Conservation (phyloP, 2,888 invertebrate genomes). For the Biston stratarius region DNA sequence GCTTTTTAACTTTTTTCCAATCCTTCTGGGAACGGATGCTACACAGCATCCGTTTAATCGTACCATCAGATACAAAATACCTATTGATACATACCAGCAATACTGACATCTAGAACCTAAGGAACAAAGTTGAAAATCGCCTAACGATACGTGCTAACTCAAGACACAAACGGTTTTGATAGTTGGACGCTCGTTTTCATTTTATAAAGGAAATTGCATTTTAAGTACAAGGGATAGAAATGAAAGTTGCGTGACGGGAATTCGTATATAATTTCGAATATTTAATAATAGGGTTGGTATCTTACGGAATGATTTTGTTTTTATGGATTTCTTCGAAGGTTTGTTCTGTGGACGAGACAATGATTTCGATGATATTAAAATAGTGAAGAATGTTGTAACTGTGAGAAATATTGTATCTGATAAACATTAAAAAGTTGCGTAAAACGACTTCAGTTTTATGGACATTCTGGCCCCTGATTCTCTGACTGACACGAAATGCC, state of each 20-base stretch:
- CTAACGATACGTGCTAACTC: neutral
- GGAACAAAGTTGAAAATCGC: constrained; percentile 32
- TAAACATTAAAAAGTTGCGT: neutral
- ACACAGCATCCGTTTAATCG: constrained; percentile 74
- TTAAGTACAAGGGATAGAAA: neutral
- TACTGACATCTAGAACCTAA: constrained; percentile 19
- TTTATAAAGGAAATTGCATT: constrained; percentile 1
- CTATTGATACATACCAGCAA: constrained; percentile 36
- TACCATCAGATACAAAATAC: constrained; percentile 56
- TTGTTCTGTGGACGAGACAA: constrained; percentile 22
- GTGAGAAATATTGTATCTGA: constrained; percentile 21
- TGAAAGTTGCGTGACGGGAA: neutral
- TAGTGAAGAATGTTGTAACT: constrained; percentile 3
- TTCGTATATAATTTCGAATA: constrained; percentile 15
- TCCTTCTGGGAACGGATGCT: constrained; percentile 84
- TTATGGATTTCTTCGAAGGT: constrained; percentile 30
- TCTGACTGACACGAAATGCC: too few species aligned
- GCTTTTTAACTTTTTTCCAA: constrained; percentile 61
- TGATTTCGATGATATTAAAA: constrained; percentile 16
- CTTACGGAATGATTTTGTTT: constrained; percentile 28
- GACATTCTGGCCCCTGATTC: neutral
- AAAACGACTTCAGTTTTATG: neutral
- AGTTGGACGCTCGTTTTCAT: constrained; percentile 9
- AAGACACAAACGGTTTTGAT: constrained; percentile 4
- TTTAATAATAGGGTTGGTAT: constrained; percentile 30